Conservation (phyloP, 1,140 invertebrate species). For the Leptoteleia sp. region DNA sequence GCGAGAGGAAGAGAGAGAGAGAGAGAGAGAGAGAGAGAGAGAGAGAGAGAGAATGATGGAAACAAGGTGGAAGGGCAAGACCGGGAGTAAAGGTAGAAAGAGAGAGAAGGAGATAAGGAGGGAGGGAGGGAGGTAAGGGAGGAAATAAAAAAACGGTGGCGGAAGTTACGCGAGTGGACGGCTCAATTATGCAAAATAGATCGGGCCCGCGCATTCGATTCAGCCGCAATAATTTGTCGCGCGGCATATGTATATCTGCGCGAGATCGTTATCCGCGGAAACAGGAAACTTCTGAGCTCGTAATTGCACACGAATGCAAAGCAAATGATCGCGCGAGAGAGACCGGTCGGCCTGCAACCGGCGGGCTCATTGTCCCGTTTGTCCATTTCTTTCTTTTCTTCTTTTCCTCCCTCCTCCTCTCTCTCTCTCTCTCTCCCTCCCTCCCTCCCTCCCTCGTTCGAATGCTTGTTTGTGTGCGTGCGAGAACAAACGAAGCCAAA, state of each 20-base stretch:
- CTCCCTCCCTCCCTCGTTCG: slow-evolving; percentile 5
- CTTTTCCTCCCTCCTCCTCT: slow-evolving; percentile 1
- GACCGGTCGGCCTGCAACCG: slow-evolving; percentile 65
- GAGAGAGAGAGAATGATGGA: slow-evolving; percentile 15
- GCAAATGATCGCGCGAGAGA: slow-evolving; percentile 70
- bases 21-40: neutral
- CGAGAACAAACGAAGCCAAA: too few species aligned
- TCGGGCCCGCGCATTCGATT: slow-evolving; percentile 44
- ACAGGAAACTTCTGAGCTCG: slow-evolving; percentile 62
- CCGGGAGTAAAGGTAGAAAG: too few species aligned
- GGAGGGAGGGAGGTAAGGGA: too few species aligned
- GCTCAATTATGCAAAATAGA: slow-evolving; percentile 64
- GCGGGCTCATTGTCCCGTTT: slow-evolving; percentile 71
- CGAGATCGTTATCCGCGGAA: slow-evolving; percentile 67
- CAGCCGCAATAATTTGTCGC: slow-evolving; percentile 60
- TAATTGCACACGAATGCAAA: slow-evolving; percentile 71
- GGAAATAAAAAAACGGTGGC: slow-evolving; percentile 6
- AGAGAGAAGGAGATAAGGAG: too few species aligned
- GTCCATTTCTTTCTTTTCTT: slow-evolving; percentile 36
- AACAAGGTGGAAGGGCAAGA: too few species aligned
- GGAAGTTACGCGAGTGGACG: slow-evolving; percentile 44
- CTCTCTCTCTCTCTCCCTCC: neutral
- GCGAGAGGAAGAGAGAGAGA: too few species aligned
- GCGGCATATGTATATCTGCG: slow-evolving; percentile 56
- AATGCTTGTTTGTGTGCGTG: slow-evolving; percentile 12